These are phyloP conservation scores for Phycodurus eques DNA, from an alignment of 2,113 vertebrate genomes.

Conservation along the genomic window DNA sequence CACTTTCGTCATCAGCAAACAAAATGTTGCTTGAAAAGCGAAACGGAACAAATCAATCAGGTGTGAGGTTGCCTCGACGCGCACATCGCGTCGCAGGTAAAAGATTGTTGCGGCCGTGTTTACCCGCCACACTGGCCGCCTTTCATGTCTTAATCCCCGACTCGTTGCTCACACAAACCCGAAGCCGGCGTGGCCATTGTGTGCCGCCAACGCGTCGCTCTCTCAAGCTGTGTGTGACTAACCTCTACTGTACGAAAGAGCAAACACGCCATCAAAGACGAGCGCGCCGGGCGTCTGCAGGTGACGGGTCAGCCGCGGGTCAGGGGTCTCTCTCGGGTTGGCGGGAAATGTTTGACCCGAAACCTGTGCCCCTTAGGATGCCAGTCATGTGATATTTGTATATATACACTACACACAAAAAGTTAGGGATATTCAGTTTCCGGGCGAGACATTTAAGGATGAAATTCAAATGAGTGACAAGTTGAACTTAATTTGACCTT, in stretches of 20 bases:
- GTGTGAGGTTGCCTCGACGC: conserved; percentile 43
- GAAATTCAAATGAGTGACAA: not conserved
- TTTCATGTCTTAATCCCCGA: conserved; percentile 76
- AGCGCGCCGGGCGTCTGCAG: conserved; percentile 61
- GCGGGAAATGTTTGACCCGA: not conserved
- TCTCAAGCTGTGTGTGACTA: conserved; percentile 69
- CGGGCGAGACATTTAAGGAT: not conserved
- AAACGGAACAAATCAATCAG: conserved; percentile 17
- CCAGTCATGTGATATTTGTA: not conserved
- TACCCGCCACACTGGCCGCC: conserved; percentile 61
- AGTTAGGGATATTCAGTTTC: no score
- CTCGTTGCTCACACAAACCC: conserved; percentile 65
- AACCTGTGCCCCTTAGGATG: no score
- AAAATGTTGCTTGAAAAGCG: conserved; percentile 16
- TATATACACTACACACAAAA: not conserved
- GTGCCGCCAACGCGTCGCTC: conserved; percentile 47
- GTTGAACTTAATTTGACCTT: not conserved
- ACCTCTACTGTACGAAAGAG: conserved; percentile 76
- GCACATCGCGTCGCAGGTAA: conserved; percentile 60
- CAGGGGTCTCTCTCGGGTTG: conserved; percentile 45
- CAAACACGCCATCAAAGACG: conserved; percentile 68
- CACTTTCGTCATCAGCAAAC: not conserved
- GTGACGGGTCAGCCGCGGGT: conserved; percentile 67
- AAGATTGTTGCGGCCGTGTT: conserved; percentile 67
- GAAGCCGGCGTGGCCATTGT: conserved; percentile 63